Evolutionary conservation across 2,797 vertebrate species (phyloP), one percentile per base, ranked within the genome.

Genomic region (Leucoraja ocellata): DNA sequence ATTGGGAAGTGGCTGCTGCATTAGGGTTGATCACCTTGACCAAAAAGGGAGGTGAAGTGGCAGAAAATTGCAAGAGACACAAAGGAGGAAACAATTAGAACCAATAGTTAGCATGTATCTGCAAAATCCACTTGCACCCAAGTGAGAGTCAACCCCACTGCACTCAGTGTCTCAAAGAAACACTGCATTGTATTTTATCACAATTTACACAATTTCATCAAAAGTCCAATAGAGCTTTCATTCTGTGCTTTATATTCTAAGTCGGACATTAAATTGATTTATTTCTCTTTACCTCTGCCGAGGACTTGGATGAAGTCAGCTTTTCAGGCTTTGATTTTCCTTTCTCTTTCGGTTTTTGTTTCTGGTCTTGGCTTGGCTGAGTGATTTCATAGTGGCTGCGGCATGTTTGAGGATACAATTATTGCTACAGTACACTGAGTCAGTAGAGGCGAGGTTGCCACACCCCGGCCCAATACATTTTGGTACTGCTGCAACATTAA

Each of bases 361-460:
- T 98, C 46, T 96, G 93, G 39, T 97, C 95, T 98, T 98, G 93
- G 97, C 96, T 54, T 95, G 96, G 76, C 97, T 97, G 32, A 99
- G 94, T 78, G 96, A 96, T 95, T 97, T 98, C 98, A 99, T 99
- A 0, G 98, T 97, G 86, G 96, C 96, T 0, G 98, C 98, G 25
- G 99, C 99, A 0, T 99, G 99, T 94, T 97, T 98, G 84, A 99
- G 97, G 93, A 99, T 99, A 95, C 99, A 99, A 93, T 98, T 97
- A 1, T 95, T 98, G 95, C 99, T 98, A 94, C 99, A 99, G 95
- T 99, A 99, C 91, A 99, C 99, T 0, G 99, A 99, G 94, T 98
- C 99, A 0, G 97, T 97, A 83, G 98, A 96, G 0, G 98, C 98
- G 93, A 96, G 95, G 16, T 96, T 98, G 54, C 94, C 95, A 94